Evolutionary conservation across 2,113 vertebrate genomes (phyloP).

Genomic region (Etia nguti): DNA sequence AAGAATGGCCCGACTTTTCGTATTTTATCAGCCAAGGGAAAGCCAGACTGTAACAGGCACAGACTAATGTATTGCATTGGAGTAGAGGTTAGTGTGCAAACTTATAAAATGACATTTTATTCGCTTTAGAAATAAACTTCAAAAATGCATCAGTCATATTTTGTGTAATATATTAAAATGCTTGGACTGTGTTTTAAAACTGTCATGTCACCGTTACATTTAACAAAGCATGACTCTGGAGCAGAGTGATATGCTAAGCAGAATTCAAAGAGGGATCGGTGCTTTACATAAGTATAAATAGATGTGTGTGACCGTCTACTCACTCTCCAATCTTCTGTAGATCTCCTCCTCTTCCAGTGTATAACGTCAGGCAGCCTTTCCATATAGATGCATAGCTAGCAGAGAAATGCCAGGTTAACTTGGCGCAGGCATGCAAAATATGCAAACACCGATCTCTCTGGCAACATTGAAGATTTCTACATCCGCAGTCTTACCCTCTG

Average conservation of each 20-base stretch:
- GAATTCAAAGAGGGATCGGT: not conserved
- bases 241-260: not conserved
- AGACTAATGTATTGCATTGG: not conserved
- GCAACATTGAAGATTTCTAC: not conserved
- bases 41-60: not conserved
- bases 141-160: not conserved
- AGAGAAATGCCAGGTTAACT: not conserved
- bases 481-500: slow-evolving; percentile 80
- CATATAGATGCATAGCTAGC: slow-evolving; percentile 93
- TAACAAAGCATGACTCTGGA: not conserved
- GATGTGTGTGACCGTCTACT: slow-evolving; percentile 60
- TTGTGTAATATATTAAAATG: not conserved
- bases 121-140: not conserved
- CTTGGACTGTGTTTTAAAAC: not conserved
- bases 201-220: not conserved
- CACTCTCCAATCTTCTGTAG: slow-evolving; percentile 99
- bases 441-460: not conserved
- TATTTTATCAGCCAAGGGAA: not conserved
- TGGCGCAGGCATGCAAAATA: not conserved
- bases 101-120: not conserved
- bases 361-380: slow-evolving; percentile 96
- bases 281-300: not conserved
- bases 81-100: not conserved
- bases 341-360: slow-evolving; percentile 95
- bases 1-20: not conserved